Evolutionary conservation across 1,140 invertebrate genomes (phyloP), one percentile per base, ranked within the genome.

Genomic region (Sitodiplosis mosellana): DNA sequence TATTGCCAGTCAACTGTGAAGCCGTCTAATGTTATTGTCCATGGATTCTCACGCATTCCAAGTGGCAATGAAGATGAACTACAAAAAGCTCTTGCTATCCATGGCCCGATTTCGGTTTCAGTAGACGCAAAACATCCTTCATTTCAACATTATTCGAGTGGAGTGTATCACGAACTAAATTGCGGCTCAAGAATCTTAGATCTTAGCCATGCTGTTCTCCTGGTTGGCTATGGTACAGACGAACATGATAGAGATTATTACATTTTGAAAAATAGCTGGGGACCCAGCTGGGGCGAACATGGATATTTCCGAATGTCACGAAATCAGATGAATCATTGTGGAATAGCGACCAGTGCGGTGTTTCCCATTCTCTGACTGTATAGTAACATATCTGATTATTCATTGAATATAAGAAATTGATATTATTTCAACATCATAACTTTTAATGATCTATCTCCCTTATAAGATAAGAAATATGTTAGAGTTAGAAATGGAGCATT

Each of bases 31-130:
- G 88, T 89, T 12, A 55, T 80, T 20, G 78, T 78, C 46, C 55
- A 55, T 11, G 59, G 58, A 15, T 63, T 59, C 21, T 48, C 52
- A 46, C 59, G 61, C 48, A 55, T 75, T 64, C 10, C 87, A 84
- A 84, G 89, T 52, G 69, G 74, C 10, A 85, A 76, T 61, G 89
- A 93, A 67, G 61, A 77, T 17, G 73, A 76, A 48, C 67, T 93
- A 49, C 73, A 76, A 60, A 59, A 73, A 50, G 90, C 89, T 49
- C 75, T 96, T 49, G 89, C 90, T 43, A 91, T 83, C 2, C 68
- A 90, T 52, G 93, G 94, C 14, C 93, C 93, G 7, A 57, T 83
- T 18, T 77, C 80, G 10, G 71, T 85, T 48, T 90, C 87, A 46
- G 95, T 96, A 61, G 90, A 95, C 72, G 91, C 91, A 51, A 88